Evolutionary conservation across 2,113 vertebrate species (phyloP), one percentile per base, ranked within the genome.

Genomic region (Salvelinus fontinalis): DNA sequence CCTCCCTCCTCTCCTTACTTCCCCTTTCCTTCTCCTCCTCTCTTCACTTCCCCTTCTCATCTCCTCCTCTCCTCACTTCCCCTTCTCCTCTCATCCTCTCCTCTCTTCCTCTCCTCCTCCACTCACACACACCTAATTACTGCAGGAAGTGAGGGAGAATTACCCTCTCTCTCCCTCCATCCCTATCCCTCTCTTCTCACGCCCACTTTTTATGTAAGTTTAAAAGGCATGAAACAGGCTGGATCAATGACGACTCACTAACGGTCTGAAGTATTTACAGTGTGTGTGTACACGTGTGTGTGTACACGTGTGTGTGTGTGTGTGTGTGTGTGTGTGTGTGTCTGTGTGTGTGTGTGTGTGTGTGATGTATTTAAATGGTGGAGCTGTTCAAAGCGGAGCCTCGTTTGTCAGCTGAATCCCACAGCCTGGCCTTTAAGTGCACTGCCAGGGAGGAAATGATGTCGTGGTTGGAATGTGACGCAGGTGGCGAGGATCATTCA

Each of bases 121-220:
- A 73, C 75, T 54, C 70, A 81, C 77, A 79, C 75, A 80, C 68
- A 85, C 70, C 76, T 85, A 86, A 85, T 87, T 87, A 89, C 70
- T 75, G 64, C 13, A 1, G 75, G 81, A 89, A 89, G 79, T 76
- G 80, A 70, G 70, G 31, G 62, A 86, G 84, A 83, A 90, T 90
- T 88, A 87, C 80, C 34, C 70, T 71, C 72, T 81, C 77, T 44
- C 39, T 44, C 39, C 39, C 39, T 44, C 39, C 8, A 44, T 11
- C 39, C 39, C 8, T 8, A 44, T 44, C 39, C 2, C 39, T 9
- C 83, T 59, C 48, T 48, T 71, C 74, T 79, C 83, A 89, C 84
- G 84, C 39, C 39, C 7, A 0, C 8, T 44, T 44, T 44, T 9
- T 39, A 39, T 39, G 34, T 44, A 11, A 2, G 39, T 44, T 9